A percentile compares a stretch with the other conserved stretches of the same genome.
These are phyloP conservation scores for Aptenodytes forsteri DNA, from an alignment of 2,113 vertebrate genomes.

Conservation along the genomic window DNA sequence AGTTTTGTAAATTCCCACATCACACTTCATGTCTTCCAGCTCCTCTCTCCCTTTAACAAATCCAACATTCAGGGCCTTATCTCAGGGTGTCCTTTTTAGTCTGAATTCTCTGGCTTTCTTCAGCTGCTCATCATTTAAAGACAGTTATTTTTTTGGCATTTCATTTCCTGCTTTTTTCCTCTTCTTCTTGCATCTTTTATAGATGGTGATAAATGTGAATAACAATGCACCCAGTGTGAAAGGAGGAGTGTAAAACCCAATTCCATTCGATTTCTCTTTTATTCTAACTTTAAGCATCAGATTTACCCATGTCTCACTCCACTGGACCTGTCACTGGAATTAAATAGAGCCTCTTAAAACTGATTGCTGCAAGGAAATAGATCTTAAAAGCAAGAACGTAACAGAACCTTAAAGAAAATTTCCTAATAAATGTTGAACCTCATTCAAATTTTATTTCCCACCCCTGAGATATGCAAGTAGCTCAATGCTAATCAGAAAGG, in stretches of 20 bases:
- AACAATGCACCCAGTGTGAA: constrained; percentile 45
- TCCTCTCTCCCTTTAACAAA: constrained; percentile 7
- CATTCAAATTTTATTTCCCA: constrained; percentile 62
- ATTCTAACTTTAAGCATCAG: constrained; percentile 40
- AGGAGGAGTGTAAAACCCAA: constrained; percentile 36
- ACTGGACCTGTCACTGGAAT: constrained; percentile 46
- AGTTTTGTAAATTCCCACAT: constrained; percentile 23
- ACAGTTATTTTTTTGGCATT: constrained; percentile 58
- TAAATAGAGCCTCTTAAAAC: constrained; percentile 55
- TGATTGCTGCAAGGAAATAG: constrained; percentile 27
- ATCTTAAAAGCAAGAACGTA: background rate
- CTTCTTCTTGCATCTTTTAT: constrained; percentile 56
- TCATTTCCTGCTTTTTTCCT: constrained; percentile 56
- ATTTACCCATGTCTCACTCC: constrained; percentile 44
- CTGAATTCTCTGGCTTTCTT: constrained; percentile 15
- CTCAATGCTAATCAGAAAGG: constrained; percentile 34
- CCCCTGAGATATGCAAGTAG: constrained; percentile 6
- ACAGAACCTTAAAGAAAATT: constrained; percentile 28
- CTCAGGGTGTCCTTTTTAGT: constrained; percentile 29
- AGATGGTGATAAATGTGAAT: constrained; percentile 63
- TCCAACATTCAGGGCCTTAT: background rate
- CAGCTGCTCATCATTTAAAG: constrained; percentile 50
- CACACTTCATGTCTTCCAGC: background rate
- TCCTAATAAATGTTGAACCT: constrained; percentile 45
- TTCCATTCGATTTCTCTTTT: constrained; percentile 40